Conservation (phyloP, 2,888 invertebrate species). For the Hofmannophila pseudospretella region DNA sequence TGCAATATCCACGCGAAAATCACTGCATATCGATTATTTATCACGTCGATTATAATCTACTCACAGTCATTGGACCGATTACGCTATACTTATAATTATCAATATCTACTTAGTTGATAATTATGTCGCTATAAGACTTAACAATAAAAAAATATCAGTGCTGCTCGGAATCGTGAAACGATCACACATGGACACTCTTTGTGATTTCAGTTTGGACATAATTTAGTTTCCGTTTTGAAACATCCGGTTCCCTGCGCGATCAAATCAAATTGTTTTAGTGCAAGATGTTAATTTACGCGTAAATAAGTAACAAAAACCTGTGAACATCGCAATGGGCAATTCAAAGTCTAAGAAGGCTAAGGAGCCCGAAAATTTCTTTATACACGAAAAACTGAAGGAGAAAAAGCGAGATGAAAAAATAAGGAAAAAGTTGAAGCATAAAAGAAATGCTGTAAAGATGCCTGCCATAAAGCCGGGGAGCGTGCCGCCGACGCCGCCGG, state of each 20-base stretch:
- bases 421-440: constrained; percentile 44
- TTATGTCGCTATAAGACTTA: constrained; percentile 38
- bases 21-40: constrained; percentile 34
- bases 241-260: too few relatives aligned
- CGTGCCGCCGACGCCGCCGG: constrained; percentile 27
- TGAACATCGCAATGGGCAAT: constrained; percentile 54
- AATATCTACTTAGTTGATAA: constrained; percentile 46
- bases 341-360: constrained; percentile 56
- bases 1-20: constrained; percentile 22
- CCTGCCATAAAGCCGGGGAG: constrained; percentile 27
- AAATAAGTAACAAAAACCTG: too few relatives aligned
- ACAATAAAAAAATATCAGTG: constrained; percentile 42
- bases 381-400: constrained; percentile 56
- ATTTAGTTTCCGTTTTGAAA: not conserved
- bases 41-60: constrained; percentile 29
- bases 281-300: too few relatives aligned
- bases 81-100: constrained; percentile 41
- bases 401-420: constrained; percentile 46
- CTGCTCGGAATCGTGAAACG: constrained; percentile 29
- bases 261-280: too few relatives aligned
- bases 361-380: constrained; percentile 64
- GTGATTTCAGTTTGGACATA: not conserved
- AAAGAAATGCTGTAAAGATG: constrained; percentile 42
- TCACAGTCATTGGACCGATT: constrained; percentile 14
- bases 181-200: constrained; percentile 12